Evolutionary conservation across 2,888 invertebrate species (phyloP), one percentile per base, ranked within the genome.

Genomic region (Cyrtodaria siliqua): DNA sequence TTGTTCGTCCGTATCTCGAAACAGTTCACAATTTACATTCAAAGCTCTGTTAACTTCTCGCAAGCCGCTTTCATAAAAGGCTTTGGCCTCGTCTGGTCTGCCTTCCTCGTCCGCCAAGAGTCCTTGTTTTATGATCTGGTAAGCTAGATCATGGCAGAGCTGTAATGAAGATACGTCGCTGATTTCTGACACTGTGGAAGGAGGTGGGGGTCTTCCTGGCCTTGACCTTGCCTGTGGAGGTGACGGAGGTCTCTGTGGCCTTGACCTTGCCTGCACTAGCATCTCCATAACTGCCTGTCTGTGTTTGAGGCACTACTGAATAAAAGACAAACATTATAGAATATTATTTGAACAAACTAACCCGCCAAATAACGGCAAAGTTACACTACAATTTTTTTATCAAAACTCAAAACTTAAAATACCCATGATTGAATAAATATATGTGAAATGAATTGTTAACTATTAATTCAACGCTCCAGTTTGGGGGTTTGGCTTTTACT

Each of bases 41-140:
- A 95, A 92, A 0, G 95, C 95, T 83, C 94, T 93, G 75, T 95
- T 95, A 38, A 96, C 95, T 57, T 94, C 88, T 52, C 93, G 90
- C 55, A 96, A 92, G 1, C 95, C 95, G 85, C 94, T 92, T 79
- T 94, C 94, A 89, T 96, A 96, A 59, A 94, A 93, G 24, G 92
- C 92, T 50, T 95, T 89, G 0, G 96, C 95, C 87, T 94, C 90
- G 2, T 89, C 85, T 0, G 91, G 89, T 61, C 94, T 93, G 52
- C 94, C 95, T 49, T 93, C 90, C 89, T 95, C 95, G 90, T 95
- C 95, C 27, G 84, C 83, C 12, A 80, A 72, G 16, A 92, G 77
- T 0, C 88, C 91, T 33, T 83, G 73, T 16, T 88, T 80, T 14
- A 89, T 84, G 23, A 80, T 57, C 52, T 83, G 73, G 53, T 78